phyloP scores from a whole-genome alignment of 2,797 vertebrate species.

The Diceros bicornis region DNA sequence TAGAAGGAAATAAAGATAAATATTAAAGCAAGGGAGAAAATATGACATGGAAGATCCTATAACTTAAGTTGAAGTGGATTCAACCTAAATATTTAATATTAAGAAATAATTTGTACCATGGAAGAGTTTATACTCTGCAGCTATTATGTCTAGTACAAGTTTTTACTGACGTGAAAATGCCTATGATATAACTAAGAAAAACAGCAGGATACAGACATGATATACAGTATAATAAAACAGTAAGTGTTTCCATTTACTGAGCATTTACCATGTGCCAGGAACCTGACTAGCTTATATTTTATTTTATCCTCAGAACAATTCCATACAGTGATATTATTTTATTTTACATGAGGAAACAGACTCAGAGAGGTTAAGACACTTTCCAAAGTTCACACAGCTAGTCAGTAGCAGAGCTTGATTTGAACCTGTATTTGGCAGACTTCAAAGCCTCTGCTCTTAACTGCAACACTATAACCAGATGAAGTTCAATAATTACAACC shows the following conservation, averaged over 20 bases:
- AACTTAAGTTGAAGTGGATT: background rate
- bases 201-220: background rate
- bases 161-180: constrained; percentile 41
- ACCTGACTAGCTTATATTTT: constrained; percentile 41
- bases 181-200: constrained; percentile 41
- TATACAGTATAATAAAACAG: background rate
- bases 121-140: constrained; percentile 25
- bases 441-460: constrained; percentile 44
- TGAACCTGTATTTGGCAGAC: background rate
- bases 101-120: constrained; percentile 32
- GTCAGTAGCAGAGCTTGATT: background rate
- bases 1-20: background rate
- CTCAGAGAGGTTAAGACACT: constrained; percentile 23
- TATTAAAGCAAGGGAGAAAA: constrained; percentile 27
- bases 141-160: background rate
- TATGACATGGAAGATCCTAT: background rate
- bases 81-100: constrained; percentile 45
- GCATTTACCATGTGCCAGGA: background rate
- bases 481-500: background rate
- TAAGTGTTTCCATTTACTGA: background rate
- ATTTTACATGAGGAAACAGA: constrained; percentile 64
- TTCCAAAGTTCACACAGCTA: constrained; percentile 30
- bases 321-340: background rate
- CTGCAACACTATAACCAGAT: constrained; percentile 5
- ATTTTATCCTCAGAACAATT: constrained; percentile 26